A percentile compares a stretch with the other conserved stretches of the same genome.
phyloP scores from a whole-genome alignment of 2,888 invertebrate species.

The Antheraea yamamai region DNA sequence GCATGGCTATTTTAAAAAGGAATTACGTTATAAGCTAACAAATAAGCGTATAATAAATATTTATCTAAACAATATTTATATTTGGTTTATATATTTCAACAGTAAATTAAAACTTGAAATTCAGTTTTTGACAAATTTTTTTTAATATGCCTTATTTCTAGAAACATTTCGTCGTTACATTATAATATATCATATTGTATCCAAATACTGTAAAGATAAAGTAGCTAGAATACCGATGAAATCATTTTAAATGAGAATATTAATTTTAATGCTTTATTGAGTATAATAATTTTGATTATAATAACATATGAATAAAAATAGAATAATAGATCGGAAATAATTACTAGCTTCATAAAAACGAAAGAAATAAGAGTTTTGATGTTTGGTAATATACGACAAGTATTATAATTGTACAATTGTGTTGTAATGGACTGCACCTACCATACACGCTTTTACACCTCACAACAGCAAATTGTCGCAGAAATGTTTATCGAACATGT shows the following conservation, averaged over 20 bases:
- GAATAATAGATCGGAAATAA: too few relatives aligned
- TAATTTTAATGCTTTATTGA: too few relatives aligned
- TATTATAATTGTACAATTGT: too few relatives aligned
- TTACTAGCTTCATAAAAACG: too few relatives aligned
- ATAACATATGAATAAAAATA: too few relatives aligned
- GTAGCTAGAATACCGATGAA: not conserved
- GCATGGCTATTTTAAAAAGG: constrained; percentile 36
- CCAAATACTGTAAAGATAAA: not conserved
- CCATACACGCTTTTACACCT: too few relatives aligned
- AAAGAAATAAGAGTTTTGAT: too few relatives aligned
- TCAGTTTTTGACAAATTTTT: not conserved
- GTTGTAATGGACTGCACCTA: too few relatives aligned
- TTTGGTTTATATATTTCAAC: not conserved
- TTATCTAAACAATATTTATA: not conserved
- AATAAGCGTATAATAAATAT: not conserved
- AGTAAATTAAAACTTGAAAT: not conserved
- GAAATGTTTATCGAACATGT: too few relatives aligned
- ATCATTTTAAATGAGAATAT: not conserved
- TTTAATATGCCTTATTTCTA: not conserved
- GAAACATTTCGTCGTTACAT: not conserved
- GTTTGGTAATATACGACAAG: too few relatives aligned
- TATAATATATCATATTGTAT: not conserved
- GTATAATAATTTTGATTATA: too few relatives aligned
- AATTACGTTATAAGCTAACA: constrained; percentile 9
- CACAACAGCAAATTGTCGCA: too few relatives aligned